These are phyloP conservation scores for Phalacrocorax carbo DNA, from an alignment of 2,113 vertebrate genomes.

Conservation along the genomic window DNA sequence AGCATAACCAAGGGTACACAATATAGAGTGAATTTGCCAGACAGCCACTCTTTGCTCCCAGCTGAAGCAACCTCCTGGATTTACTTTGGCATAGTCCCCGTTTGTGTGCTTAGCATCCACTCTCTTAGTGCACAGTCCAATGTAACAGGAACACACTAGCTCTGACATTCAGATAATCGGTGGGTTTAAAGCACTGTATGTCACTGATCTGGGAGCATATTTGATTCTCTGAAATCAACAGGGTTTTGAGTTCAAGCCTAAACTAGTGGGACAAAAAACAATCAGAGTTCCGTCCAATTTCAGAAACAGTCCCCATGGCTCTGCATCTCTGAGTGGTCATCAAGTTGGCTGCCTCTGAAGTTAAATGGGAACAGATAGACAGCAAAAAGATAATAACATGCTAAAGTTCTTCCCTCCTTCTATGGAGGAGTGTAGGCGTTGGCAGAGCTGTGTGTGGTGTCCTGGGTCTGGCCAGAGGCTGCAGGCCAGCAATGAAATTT, in stretches of 20 bases:
- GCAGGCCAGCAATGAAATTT: neutral
- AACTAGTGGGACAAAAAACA: neutral
- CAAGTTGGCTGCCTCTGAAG: neutral
- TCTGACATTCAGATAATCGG: neutral
- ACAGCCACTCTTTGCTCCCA: neutral
- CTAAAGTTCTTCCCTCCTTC: neutral
- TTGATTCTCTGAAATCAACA: neutral
- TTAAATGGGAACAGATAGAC: neutral
- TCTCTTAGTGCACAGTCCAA: neutral
- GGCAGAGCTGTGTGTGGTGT: neutral
- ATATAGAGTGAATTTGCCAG: neutral
- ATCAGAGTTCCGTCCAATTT: neutral
- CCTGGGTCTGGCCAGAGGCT: neutral
- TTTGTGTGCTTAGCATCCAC: neutral
- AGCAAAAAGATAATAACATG: neutral
- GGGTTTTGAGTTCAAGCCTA: neutral
- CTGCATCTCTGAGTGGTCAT: neutral
- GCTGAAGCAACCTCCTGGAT: neutral
- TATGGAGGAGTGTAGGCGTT: neutral
- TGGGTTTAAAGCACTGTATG: constrained; percentile 10
- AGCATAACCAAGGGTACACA: neutral
- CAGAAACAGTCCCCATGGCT: neutral
- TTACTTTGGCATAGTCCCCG: neutral
- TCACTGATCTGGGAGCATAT: neutral
- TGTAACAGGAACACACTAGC: neutral